Evolutionary conservation across 1,140 invertebrate species (phyloP).

Genomic region (Aradophagus sp.): DNA sequence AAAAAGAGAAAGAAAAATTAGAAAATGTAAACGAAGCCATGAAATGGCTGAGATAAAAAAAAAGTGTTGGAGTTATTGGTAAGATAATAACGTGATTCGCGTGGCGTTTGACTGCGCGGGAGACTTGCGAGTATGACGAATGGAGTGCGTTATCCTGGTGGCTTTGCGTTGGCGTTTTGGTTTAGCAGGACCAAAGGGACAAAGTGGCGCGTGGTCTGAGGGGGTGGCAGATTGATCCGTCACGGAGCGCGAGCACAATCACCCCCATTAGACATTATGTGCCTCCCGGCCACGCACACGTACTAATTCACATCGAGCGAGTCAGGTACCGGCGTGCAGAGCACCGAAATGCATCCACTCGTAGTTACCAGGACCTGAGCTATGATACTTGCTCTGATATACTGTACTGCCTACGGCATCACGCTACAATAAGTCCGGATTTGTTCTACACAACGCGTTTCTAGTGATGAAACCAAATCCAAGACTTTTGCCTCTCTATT

Average conservation of each 20-base stretch:
- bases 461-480: constrained; percentile 31
- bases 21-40: too few species aligned
- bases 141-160: constrained; percentile 63
- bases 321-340: constrained; percentile 52
- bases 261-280: constrained; percentile 75
- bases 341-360: constrained; percentile 67
- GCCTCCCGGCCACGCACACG: constrained; percentile 62
- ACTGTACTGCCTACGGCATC: constrained; percentile 53
- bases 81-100: constrained; percentile 24
- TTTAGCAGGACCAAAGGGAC: constrained; percentile 56
- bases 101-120: constrained; percentile 43
- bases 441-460: constrained; percentile 39
- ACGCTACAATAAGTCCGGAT: constrained; percentile 58
- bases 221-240: constrained; percentile 75
- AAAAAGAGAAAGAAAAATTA: too few species aligned
- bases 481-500: constrained; percentile 3
- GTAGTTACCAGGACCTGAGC: constrained; percentile 60
- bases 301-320: constrained; percentile 49
- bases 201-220: constrained; percentile 56
- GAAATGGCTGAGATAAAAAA: too few species aligned
- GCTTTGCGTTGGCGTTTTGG: constrained; percentile 59
- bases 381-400: constrained; percentile 69
- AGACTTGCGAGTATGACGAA: constrained; percentile 64
- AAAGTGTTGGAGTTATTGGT: constrained; percentile 16
- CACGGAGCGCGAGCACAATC: constrained; percentile 73